Evolutionary conservation across 2,888 invertebrate species (phyloP), one percentile per base, ranked within the genome.

Genomic region (Amphipoea oculea): DNA sequence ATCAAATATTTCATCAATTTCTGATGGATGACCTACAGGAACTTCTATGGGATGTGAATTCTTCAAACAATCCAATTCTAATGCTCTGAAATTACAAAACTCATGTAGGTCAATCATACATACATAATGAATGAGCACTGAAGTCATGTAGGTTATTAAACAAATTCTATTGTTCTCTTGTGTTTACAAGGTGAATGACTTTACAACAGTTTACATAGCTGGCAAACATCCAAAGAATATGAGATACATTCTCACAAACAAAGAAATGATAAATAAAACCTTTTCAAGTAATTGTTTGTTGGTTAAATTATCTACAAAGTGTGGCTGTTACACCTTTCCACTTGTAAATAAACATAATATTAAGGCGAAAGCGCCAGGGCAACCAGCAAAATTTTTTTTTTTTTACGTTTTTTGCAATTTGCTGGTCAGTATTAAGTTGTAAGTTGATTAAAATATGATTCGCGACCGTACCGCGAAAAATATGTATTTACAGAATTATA

Each of bases 1-100:
- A 96, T 99, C 99, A 96, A 99, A 99, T 89, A 99, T 99, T 95
- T 99, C 99, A 95, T 99, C 99, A 80, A 99, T 98, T 95, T 99
- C 99, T 14, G 98, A 98, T 0, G 99, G 99, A 96, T 99, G 98
- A 1, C 98, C 98, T 0, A 99, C 99, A 23, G 99, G 98, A 74
- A 99, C 99, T 97, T 99, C 99, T 90, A 99, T 99, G 0, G 99
- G 99, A 96, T 99, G 99, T 65, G 99, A 99, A 94, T 98, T 99
- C 91, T 99, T 98, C 83, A 99, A 96, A 77, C 98, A 98, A 94
- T 99, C 99, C 85, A 99, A 96, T 90, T 99, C 98, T 87, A 99
- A 94, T 36, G 99, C 99, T 86, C 98, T 97, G 91, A 88, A 95
- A 96, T 67, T 65, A 60, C 51, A 69, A 84, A 79, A 79, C 60